Base-by-base conservation (phyloP, 1,140 invertebrate genomes). In the Batillaria attramentaria region DNA sequence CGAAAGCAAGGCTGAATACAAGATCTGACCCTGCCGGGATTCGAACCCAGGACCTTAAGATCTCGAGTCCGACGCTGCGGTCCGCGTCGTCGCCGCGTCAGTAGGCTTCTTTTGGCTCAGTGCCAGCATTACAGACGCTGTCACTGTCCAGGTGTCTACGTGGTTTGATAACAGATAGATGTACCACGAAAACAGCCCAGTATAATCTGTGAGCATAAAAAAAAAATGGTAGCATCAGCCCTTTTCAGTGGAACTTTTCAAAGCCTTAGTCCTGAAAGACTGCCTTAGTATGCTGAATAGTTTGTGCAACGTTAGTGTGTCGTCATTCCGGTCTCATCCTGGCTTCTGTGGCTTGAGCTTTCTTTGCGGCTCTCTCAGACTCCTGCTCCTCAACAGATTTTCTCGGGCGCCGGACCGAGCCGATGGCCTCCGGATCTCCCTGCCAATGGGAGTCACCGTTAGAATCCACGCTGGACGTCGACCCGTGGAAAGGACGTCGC, bases 321-420 rank as follows among this genome's bases (percentile, higher is more conserved):
- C 24, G 28, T 42, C 68, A 37, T 28, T 70, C 6, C 33, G 39
- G n/a, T n/a, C n/a, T n/a, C 16, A 70, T 5, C n/a, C 68, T 43
- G 42, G 68, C 68, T 46, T 70, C 68, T n/a, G n/a, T n/a, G n/a
- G n/a, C n/a, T n/a, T n/a, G n/a, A n/a, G n/a, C n/a, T 20, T 28
- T 70, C 4, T 39, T n/a, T 3, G 42, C 42, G 39, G 50, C 41
- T 46, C 39, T 70, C 18, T 74, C 79, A 43, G 35, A 72, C 39
- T 82, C 79, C 57, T 84, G 85, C 62, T 86, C 81, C 68, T 83
- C 82, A 8, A 82, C 76, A 1, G 80, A 82, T 57, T 85, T 86
- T 50, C 82, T 42, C 28, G 81, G 72, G 6, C 85, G 62, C 28
- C 85, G 66, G 2, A 86, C 82, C n/a, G 85, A 86, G 74, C 79